Evolutionary conservation across 2,113 vertebrate genomes (phyloP), one percentile per base, ranked within the genome.

Genomic region (Lepus europaeus): DNA sequence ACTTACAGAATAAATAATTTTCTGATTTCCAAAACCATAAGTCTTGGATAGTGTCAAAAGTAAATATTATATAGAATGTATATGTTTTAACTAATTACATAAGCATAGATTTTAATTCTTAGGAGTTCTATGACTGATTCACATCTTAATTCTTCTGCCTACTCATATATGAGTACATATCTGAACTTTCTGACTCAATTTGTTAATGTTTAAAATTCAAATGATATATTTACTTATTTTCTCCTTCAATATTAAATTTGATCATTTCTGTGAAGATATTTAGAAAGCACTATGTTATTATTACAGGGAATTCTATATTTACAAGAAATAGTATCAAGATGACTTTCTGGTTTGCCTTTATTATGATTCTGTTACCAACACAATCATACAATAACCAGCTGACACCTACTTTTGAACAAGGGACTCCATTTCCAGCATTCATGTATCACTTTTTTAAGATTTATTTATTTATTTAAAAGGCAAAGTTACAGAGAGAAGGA

Each of bases 261-360:
- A 39, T 51, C 59, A 72, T 39, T n/a, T 81, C 17, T 73, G 51
- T 83, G 45, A 64, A 91, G 83, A 91, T 93, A 5, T 20, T 93
- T 85, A 68, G 51, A 84, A 92, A 69, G 1, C 12, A 84, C 1
- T n/a, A 31, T 69, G 70, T 63, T 93, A 51, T 85, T 74, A 25
- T 33, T 74, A 27, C 31, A 45, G 1, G 61, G 9, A 76, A 51
- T 77, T 14, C 19, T 85, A 10, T 79, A 69, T 73, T 84, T 95
- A 68, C 36, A 59, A 63, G 4, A 82, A 73, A 51, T 39, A n/a
- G 20, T 14, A 17, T 81, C 33, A 92, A 53, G 36, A n/a, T 86
- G 51, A 70, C 89, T 79, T 78, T 70, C 56, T 94, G 39, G 1
- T 36, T 59, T 64, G 45, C 2, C 19, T 51, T 95, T 77, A 33